These are phyloP conservation scores for Rhabdomys pumilio DNA, from an alignment of 2,797 vertebrate species.

Conservation along the genomic window DNA sequence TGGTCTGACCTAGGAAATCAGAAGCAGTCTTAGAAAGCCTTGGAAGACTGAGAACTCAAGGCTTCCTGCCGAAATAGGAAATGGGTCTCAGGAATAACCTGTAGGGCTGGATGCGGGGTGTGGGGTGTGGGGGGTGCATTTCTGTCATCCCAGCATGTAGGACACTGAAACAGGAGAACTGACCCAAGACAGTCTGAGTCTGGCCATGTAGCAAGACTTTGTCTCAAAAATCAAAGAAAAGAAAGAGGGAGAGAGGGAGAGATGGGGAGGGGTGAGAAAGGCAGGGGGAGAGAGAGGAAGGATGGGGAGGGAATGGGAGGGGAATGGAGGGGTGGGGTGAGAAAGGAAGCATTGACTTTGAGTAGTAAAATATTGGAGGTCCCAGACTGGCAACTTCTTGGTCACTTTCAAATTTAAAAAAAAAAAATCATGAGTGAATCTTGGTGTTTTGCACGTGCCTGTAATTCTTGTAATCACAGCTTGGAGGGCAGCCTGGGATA, in stretches of 20 bases:
- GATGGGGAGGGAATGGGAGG: neutral
- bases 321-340: no score
- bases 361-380: neutral
- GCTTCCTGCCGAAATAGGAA: neutral
- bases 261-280: neutral
- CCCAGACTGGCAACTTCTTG: neutral
- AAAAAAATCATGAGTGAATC: neutral
- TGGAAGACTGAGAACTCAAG: constrained; percentile 1
- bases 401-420: neutral
- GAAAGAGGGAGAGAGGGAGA: neutral
- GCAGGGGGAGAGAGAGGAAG: neutral
- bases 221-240: neutral
- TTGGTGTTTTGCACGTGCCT: neutral
- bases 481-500: neutral
- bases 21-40: neutral
- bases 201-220: neutral
- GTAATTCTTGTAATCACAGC: neutral
- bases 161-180: neutral
- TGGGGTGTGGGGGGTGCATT: neutral
- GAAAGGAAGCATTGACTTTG: neutral
- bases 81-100: neutral
- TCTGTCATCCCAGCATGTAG: neutral
- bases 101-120: neutral
- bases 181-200: neutral
- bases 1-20: neutral